Evolutionary conservation across 2,113 vertebrate species (phyloP).

Genomic region (Pogonocichla stellata): DNA sequence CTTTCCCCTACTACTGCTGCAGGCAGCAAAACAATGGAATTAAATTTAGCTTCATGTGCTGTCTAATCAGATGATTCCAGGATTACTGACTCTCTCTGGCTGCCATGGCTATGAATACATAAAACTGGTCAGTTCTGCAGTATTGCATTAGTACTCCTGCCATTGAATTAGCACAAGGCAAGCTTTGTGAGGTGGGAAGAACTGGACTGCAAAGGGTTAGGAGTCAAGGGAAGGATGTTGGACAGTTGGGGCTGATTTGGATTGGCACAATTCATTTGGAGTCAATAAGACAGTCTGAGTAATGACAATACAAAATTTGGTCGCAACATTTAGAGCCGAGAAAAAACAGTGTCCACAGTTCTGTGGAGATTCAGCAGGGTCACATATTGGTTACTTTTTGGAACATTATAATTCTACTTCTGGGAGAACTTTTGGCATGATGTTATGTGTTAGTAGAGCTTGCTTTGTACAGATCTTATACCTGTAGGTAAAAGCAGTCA

Average conservation of each 20-base stretch:
- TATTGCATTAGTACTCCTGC: background rate
- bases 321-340: background rate
- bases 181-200: background rate
- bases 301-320: background rate
- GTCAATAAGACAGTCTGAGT: background rate
- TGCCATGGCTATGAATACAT: background rate
- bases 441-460: background rate
- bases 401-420: background rate
- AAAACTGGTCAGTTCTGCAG: background rate
- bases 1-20: background rate
- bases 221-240: background rate
- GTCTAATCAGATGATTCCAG: background rate
- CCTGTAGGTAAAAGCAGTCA: background rate
- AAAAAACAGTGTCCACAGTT: background rate
- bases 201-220: background rate
- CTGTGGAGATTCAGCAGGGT: background rate
- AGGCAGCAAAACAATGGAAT: conserved; percentile 39
- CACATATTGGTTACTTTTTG: background rate
- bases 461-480: background rate
- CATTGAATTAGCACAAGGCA: background rate
- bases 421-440: background rate
- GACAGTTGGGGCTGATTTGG: background rate
- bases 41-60: background rate
- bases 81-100: background rate
- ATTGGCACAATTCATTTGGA: background rate